phyloP scores from a whole-genome alignment of 2,113 vertebrate species.

The Scartelaos histophorus region DNA sequence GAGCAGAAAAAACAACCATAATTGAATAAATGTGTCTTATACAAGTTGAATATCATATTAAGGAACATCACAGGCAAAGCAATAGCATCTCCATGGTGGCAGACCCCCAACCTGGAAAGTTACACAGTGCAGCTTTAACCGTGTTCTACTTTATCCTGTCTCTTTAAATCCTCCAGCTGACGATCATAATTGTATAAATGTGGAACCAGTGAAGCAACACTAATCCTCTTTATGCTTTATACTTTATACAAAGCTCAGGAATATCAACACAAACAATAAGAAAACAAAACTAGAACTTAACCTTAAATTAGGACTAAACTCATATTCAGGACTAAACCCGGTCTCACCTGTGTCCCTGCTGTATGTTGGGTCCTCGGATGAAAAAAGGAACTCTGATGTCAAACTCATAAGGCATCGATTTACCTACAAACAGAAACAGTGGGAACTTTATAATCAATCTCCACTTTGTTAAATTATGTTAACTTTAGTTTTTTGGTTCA shows the following conservation, averaged over 20 bases:
- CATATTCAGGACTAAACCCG: not conserved
- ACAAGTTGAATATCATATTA: too few relatives aligned
- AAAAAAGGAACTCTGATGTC: constrained; percentile 97
- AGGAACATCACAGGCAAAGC: too few relatives aligned
- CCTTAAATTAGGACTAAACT: not conserved
- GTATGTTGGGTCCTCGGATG: constrained; percentile 92
- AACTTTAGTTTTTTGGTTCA: not conserved
- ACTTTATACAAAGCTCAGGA: not conserved
- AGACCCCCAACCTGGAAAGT: too few relatives aligned
- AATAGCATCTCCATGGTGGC: too few relatives aligned
- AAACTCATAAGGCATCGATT: constrained; percentile 98
- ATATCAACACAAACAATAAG: too few relatives aligned
- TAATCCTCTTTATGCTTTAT: not conserved
- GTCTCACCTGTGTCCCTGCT: constrained; percentile 84
- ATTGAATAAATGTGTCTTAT: too few relatives aligned
- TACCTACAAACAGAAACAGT: constrained; percentile 57
- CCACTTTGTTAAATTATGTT: not conserved
- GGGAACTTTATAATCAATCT: not conserved
- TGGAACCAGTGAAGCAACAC: not conserved
- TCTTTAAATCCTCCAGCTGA: not conserved
- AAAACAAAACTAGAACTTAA: not conserved
- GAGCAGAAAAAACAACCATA: too few relatives aligned
- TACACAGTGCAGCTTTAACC: too few relatives aligned
- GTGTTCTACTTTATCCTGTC: not conserved
- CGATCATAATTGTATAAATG: not conserved